A percentile compares a stretch with the other conserved stretches of the same genome.
Evolutionary conservation across 2,113 vertebrate species (phyloP).

Genomic region (Elgaria multicarinata): DNA sequence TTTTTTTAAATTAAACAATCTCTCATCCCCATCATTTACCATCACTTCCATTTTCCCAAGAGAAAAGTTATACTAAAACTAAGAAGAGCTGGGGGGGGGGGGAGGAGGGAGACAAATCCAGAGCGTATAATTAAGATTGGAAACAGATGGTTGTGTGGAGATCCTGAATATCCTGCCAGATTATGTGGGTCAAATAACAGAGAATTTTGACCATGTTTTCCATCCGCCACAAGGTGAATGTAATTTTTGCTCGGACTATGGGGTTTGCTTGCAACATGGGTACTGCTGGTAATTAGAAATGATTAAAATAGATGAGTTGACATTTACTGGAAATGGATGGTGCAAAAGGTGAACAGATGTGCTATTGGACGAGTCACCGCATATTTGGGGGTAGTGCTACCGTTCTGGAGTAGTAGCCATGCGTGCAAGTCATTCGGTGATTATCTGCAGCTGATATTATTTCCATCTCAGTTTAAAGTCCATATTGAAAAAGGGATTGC

Average conservation of each 20-base stretch:
- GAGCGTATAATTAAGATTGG: conserved; percentile 47
- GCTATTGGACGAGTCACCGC: conserved; percentile 43
- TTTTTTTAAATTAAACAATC: not conserved
- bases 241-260: conserved; percentile 36
- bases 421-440: too few relatives aligned
- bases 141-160: conserved; percentile 45
- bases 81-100: not conserved
- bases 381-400: not conserved
- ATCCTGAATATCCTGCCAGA: conserved; percentile 34
- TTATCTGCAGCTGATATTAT: not conserved
- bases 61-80: conserved; percentile 33
- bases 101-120: not conserved
- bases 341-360: not conserved
- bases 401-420: too few relatives aligned
- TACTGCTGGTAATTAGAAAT: conserved; percentile 2
- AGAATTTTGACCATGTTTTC: conserved; percentile 24
- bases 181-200: conserved; percentile 34
- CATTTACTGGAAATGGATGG: conserved; percentile 21
- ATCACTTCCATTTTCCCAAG: conserved; percentile 16
- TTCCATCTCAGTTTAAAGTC: conserved; percentile 23
- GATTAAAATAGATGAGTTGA: conserved; percentile 24
- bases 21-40: not conserved
- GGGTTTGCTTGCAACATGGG: not conserved
- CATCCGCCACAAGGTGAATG: conserved; percentile 19
- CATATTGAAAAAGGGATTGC: too few relatives aligned